These are phyloP conservation scores for Pseudocheirus occidentalis DNA, from an alignment of 2,797 vertebrate species.

Conservation along the genomic window DNA sequence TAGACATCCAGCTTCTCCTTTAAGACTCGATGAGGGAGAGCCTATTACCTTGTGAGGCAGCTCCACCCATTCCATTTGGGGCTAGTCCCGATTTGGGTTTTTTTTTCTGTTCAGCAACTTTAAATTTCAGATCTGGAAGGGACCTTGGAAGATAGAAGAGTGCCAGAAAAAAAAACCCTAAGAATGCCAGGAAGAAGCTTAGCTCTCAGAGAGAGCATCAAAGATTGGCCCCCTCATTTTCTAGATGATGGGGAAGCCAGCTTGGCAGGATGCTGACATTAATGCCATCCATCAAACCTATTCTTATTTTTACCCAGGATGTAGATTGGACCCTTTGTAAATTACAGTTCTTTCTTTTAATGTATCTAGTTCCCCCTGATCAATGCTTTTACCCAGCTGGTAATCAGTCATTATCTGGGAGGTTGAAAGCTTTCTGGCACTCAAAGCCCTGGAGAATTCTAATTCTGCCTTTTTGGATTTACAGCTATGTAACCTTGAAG, in stretches of 20 bases:
- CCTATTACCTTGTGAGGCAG: background rate
- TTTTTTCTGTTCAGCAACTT: background rate
- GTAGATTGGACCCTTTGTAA: constrained; percentile 50
- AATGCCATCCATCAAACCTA: constrained; percentile 53
- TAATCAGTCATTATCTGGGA: constrained; percentile 43
- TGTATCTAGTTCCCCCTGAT: constrained; percentile 53
- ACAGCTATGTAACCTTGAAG: constrained; percentile 46
- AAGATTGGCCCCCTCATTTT: background rate
- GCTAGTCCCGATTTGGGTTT: background rate
- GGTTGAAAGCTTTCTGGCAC: constrained; percentile 43
- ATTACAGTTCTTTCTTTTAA: constrained; percentile 44
- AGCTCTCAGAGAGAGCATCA: background rate
- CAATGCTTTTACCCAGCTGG: constrained; percentile 63
- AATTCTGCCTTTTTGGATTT: background rate
- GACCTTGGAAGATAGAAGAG: background rate
- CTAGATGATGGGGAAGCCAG: background rate
- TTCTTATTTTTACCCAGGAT: constrained; percentile 47
- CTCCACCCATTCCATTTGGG: background rate
- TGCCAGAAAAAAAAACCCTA: background rate
- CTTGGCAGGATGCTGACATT: constrained; percentile 21
- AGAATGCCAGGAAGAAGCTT: background rate
- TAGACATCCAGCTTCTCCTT: background rate
- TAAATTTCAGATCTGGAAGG: background rate
- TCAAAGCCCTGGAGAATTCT: constrained; percentile 4
- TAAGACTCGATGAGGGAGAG: background rate